Evolutionary conservation across 2,888 invertebrate genomes (phyloP), one percentile per base, ranked within the genome.

Genomic region (Scaeva pyrastri): DNA sequence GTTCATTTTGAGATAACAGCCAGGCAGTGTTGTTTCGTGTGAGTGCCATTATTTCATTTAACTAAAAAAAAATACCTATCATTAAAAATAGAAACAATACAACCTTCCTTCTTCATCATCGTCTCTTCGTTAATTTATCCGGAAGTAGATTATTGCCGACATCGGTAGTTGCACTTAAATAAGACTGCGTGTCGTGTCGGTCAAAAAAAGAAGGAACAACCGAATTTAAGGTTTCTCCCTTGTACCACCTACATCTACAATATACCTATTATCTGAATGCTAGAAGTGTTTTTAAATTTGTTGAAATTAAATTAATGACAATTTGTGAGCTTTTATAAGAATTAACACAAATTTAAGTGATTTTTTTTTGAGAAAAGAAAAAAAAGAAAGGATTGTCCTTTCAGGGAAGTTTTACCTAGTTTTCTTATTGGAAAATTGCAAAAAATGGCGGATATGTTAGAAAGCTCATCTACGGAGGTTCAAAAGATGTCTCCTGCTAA

Each of bases 401-500:
- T 19, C 36, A 45, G 7, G 62, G 39, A 70, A 50, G 23, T 50
- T 23, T n/a, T 72, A 60, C 23, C 16, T 19, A 55, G 16, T 52
- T 80, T 72, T 76, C 72, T 76, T 72, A 68, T 75, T 76, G 55
- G 60, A 72, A 66, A 56, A 56, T 36, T 31, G 50, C 16, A 26
- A 71, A 81, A 85, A 55, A 84, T 86, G 85, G 85, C 85, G 77
- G 85, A 86, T 81, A 81, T 86, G 70, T 81, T 86, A 73, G 85
- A 86, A 86, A 86, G 85, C 81, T 81, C 85, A 62, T 55, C 81
- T 21, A 64, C 60, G 58, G 85, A 81, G 62, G 77, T 81, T 86
- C 77, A 43, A 58, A 77, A 86, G 73, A 77, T 86, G 55, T 77
- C 85, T 73, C 77, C 81, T 64, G 73, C 55, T 45, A 43, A 56